Conservation (phyloP, 2,113 vertebrate species). For the Hassar affinis region DNA sequence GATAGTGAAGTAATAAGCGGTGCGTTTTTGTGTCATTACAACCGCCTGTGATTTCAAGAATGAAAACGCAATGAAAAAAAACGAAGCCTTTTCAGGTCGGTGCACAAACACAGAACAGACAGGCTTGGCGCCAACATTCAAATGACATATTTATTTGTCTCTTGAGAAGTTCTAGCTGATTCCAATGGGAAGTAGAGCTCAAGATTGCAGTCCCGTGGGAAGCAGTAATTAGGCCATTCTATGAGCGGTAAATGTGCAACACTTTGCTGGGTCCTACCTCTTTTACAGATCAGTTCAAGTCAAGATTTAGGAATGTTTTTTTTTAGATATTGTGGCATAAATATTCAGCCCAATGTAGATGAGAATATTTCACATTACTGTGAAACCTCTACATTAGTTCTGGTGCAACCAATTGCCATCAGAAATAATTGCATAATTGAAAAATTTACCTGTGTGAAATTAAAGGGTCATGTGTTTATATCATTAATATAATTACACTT, state of each 20-base stretch:
- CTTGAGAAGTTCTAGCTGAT: not conserved
- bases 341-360: not conserved
- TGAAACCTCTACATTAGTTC: not conserved
- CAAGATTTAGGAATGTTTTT: not conserved
- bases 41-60: slow-evolving; percentile 34
- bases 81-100: slow-evolving; percentile 36
- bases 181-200: not conserved
- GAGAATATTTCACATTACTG: not conserved
- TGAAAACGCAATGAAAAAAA: not conserved
- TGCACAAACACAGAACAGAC: slow-evolving; percentile 28
- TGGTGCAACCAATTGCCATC: not conserved
- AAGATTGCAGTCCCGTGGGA: slow-evolving; percentile 1
- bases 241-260: slow-evolving; percentile 6
- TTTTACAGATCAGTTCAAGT: slow-evolving; percentile 17
- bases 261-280: not conserved
- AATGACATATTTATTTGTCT: slow-evolving; percentile 19
- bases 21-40: slow-evolving; percentile 42
- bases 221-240: slow-evolving; percentile 36
- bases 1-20: slow-evolving; percentile 48
- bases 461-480: not conserved
- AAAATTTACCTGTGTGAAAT: not conserved
- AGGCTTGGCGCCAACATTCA: slow-evolving; percentile 24
- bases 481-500: not conserved
- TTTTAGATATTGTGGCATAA: not conserved
- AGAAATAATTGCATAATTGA: not conserved